These are phyloP conservation scores for Halcyon chelicuti DNA, from an alignment of 2,797 vertebrate species.

Conservation along the genomic window DNA sequence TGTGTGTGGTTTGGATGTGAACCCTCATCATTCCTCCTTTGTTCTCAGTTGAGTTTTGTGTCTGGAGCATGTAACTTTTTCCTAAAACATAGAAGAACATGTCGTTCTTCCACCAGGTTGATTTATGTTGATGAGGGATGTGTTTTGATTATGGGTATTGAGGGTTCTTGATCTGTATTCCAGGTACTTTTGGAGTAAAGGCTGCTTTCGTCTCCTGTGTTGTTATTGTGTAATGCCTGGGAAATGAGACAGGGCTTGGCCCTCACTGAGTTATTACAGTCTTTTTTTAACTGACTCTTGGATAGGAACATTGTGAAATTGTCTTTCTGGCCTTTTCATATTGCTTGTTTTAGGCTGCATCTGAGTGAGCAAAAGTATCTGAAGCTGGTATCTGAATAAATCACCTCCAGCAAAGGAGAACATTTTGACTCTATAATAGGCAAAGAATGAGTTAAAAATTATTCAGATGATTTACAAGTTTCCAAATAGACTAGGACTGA, in stretches of 20 bases:
- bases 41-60: conserved; percentile 15
- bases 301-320: neutral
- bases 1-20: conserved; percentile 29
- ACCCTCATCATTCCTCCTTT: neutral
- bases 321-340: neutral
- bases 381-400: neutral
- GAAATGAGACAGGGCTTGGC: neutral
- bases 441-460: neutral
- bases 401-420: neutral
- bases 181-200: neutral
- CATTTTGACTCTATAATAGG: neutral
- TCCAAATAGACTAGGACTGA: neutral
- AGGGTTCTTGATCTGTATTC: neutral
- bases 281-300: neutral
- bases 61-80: neutral
- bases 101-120: neutral
- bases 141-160: neutral
- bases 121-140: neutral
- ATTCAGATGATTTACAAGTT: neutral
- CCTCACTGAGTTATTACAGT: neutral
- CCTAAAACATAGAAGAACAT: neutral
- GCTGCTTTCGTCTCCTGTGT: neutral
- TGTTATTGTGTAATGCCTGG: neutral
- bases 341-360: neutral
- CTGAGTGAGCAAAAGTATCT: neutral